Conservation (phyloP, 2,888 invertebrate genomes). For the Nomada lathburiana region DNA sequence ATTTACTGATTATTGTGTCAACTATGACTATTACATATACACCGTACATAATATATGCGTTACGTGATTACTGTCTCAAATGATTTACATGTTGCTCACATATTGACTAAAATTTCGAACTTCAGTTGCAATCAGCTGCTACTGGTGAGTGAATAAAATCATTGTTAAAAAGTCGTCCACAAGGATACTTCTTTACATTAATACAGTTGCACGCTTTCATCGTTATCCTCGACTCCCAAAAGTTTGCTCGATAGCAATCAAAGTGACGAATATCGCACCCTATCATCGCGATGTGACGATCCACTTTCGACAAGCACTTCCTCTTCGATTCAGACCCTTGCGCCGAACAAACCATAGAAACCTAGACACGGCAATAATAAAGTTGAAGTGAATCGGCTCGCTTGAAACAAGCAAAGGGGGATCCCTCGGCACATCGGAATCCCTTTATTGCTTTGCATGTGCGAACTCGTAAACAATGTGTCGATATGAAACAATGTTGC, state of each 20-base stretch:
- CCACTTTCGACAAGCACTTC: background rate
- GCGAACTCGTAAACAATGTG: constrained; percentile 71
- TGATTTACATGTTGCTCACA: too few relatives aligned
- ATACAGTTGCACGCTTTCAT: constrained; percentile 10
- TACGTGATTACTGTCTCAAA: too few relatives aligned
- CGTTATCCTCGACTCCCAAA: constrained; percentile 16
- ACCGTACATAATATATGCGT: too few relatives aligned
- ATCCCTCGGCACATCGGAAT: constrained; percentile 51
- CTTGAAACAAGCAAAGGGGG: constrained; percentile 45
- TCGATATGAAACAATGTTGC: constrained; percentile 67
- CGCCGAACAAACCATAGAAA: background rate
- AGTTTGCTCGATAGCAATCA: constrained; percentile 19
- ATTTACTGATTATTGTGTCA: too few relatives aligned
- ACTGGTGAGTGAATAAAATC: too few relatives aligned
- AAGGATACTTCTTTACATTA: too few relatives aligned
- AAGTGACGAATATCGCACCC: constrained; percentile 8
- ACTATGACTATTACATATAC: too few relatives aligned
- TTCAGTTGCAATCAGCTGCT: too few relatives aligned
- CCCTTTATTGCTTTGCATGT: constrained; percentile 61
- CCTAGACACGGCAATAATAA: background rate
- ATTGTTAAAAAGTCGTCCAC: too few relatives aligned
- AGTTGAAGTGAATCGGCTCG: constrained; percentile 46
- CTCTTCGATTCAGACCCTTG: constrained; percentile 18
- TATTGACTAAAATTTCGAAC: too few relatives aligned
- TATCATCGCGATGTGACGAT: constrained; percentile 13